Evolutionary conservation across 2,113 vertebrate species (phyloP).

Genomic region (Anoura caudifer): DNA sequence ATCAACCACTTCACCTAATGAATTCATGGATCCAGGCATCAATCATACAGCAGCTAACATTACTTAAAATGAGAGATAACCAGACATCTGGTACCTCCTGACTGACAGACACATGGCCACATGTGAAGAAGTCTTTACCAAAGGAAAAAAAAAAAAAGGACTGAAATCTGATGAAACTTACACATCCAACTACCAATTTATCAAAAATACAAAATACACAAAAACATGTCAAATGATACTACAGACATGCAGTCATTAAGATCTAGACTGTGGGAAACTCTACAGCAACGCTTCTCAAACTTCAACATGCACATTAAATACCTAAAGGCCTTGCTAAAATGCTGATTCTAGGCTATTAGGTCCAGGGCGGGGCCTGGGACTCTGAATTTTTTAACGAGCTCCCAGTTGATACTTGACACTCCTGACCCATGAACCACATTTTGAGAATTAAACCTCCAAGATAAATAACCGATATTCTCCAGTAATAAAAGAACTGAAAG

Average conservation of each 20-base stretch:
- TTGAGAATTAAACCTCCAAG: neutral
- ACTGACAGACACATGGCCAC: neutral
- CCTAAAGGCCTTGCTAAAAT: neutral
- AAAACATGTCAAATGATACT: neutral
- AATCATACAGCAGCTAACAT: neutral
- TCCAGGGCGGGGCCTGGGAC: neutral
- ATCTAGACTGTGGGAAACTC: neutral
- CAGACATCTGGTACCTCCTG: neutral
- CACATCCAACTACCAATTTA: neutral
- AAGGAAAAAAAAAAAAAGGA: neutral
- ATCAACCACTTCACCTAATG: neutral
- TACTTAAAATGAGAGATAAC: neutral
- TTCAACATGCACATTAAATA: neutral
- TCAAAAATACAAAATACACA: neutral
- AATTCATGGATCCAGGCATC: neutral
- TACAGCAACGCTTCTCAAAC: neutral
- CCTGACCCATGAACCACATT: neutral
- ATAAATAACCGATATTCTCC: neutral
- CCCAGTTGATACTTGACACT: neutral
- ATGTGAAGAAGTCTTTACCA: neutral
- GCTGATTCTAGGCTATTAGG: neutral
- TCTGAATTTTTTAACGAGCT: neutral
- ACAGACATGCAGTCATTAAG: neutral
- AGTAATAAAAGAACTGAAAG: neutral
- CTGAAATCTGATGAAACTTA: neutral